Base-by-base conservation (phyloP, 1,140 invertebrate genomes). In the Caenorhabditis brenneri region DNA sequence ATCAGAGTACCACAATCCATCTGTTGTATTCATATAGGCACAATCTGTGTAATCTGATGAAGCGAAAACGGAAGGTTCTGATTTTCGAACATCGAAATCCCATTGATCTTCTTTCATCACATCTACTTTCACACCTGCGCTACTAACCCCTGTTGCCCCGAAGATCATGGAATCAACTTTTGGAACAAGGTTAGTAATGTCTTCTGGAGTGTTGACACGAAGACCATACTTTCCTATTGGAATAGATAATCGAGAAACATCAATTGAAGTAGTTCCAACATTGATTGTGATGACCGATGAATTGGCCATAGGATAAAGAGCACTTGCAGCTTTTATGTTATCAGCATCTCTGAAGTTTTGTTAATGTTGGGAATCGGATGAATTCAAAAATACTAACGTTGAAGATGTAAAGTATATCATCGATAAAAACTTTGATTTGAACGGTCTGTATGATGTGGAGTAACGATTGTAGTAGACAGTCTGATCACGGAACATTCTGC, bases 401-500 rank as follows among this genome's bases (percentile, higher is more conserved):
- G 58, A 65, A 65, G 58, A 65, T 2, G 22, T 65, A 16, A 65
- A 65, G 31, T 65, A 65, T 4, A 65, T 36, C 58, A 65, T 65
- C 7, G 58, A 65, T 9, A 65, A 19, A 7, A 65, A 65, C 19
- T 65, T 33, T 0, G 58, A 65, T 65, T 65, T 65, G 31, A 65
- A 65, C 6, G 58, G 58, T n/a, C 58, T 15, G 16, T 65, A 65
- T 16, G 58, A 65, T 0, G 31, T 65, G 9, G 58, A 36, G 19
- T 65, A 65, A 4, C 58, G 29, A 19, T 65, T 65, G 19, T 65
- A 65, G 19, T 65, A 65, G 31, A 65, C 58, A 19, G 58, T 33
- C 31, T 65, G 58, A 33, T 65, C 58, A 36, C 58, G 58, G 58
- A 65, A 65, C 58, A 65, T 65, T 65, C 58, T 65, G 58, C 16